A percentile compares a stretch with the other conserved stretches of the same genome.
These are phyloP conservation scores for Reinhardtius hippoglossoides DNA, from an alignment of 2,113 vertebrate species.

Conservation along the genomic window DNA sequence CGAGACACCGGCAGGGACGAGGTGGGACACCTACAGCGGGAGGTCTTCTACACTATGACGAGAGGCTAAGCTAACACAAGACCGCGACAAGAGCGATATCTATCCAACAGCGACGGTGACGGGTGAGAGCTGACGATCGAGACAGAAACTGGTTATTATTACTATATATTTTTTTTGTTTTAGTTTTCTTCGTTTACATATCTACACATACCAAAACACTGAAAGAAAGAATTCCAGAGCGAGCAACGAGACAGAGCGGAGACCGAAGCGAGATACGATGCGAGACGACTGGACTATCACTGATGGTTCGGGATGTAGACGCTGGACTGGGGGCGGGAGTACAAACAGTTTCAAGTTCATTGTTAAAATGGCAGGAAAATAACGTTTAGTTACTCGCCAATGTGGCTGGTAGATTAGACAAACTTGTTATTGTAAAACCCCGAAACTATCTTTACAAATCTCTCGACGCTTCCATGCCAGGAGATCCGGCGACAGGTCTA, in stretches of 20 bases:
- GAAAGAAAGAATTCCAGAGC: conserved; percentile 28
- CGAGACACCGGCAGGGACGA: conserved; percentile 43
- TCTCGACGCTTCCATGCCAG: conserved; percentile 15
- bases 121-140: conserved; percentile 47
- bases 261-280: conserved; percentile 37
- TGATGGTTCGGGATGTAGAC: conserved; percentile 35
- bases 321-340: conserved; percentile 21
- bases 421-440: conserved; percentile 4
- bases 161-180: neutral
- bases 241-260: conserved; percentile 39
- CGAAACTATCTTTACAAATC: conserved; percentile 34
- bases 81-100: conserved; percentile 57
- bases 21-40: conserved; percentile 22
- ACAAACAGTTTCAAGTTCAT: conserved; percentile 58
- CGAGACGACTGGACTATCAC: conserved; percentile 8
- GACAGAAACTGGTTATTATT: conserved; percentile 54
- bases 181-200: conserved; percentile 43
- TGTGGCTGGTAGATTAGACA: conserved; percentile 55
- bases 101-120: conserved; percentile 55
- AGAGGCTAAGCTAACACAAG: conserved; percentile 73
- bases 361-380: conserved; percentile 57
- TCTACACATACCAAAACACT: conserved; percentile 62
- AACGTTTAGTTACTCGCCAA: conserved; percentile 41
- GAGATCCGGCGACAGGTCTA: conserved; percentile 28
- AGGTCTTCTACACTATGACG: conserved; percentile 24